Evolutionary conservation across 2,113 vertebrate species (phyloP).

Genomic region (Paratilapia polleni): DNA sequence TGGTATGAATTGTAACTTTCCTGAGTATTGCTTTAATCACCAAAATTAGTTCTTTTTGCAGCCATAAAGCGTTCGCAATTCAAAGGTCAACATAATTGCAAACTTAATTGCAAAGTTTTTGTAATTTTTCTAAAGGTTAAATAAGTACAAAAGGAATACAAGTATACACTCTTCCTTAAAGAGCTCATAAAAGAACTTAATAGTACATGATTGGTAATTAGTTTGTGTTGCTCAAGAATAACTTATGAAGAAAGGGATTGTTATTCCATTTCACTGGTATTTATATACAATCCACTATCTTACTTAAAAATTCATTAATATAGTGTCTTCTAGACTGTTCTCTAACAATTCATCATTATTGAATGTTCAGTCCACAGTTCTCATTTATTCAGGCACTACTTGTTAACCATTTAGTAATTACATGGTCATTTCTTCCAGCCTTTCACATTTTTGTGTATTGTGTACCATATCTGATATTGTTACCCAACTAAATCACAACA

Average conservation of each 20-base stretch:
- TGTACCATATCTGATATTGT: not conserved
- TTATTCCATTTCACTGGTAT: not conserved
- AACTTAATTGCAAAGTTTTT: not conserved
- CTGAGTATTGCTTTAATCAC: not conserved
- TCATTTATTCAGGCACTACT: not conserved
- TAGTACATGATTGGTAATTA: not conserved
- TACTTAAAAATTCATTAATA: not conserved
- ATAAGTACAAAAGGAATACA: not conserved
- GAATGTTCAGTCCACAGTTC: not conserved
- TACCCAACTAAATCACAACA: not conserved
- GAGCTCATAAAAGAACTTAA: not conserved
- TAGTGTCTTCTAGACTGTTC: not conserved
- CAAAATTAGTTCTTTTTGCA: not conserved
- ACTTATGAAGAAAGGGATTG: not conserved
- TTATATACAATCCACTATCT: not conserved
- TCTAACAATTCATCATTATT: not conserved
- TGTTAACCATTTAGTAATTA: not conserved
- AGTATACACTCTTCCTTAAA: not conserved
- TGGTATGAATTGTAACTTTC: not conserved
- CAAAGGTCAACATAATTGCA: not conserved
- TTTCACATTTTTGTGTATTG: not conserved
- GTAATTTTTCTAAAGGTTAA: not conserved
- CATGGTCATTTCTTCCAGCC: not conserved
- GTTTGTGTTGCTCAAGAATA: not conserved
- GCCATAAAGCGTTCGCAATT: not conserved